Evolutionary conservation across 2,888 invertebrate species (phyloP).

Genomic region (Agrilus cyanescens): DNA sequence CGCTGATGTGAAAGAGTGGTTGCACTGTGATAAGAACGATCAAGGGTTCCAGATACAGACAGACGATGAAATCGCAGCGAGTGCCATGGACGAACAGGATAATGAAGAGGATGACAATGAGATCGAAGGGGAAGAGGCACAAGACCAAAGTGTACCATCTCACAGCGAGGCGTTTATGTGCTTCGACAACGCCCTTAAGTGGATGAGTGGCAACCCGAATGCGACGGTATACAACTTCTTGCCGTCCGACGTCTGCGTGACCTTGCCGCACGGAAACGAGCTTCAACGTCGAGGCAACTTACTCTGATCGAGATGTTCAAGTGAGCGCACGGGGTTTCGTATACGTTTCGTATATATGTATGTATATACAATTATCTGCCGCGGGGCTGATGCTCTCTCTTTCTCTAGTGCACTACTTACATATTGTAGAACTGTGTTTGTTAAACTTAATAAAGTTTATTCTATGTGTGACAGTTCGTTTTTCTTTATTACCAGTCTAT

Average conservation of each 20-base stretch:
- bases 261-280: conserved; percentile 11
- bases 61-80: conserved; percentile 9
- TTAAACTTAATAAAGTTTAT: too few species aligned
- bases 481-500: too few species aligned
- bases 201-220: conserved; percentile 15
- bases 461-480: too few species aligned
- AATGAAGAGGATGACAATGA: conserved; percentile 4
- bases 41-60: conserved; percentile 12
- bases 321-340: background rate
- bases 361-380: too few species aligned
- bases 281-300: conserved; percentile 8
- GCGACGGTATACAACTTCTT: conserved; percentile 9
- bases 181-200: conserved; percentile 13
- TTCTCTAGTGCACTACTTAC: too few species aligned
- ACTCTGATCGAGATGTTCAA: conserved; percentile 1
- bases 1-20: conserved; percentile 11
- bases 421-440: too few species aligned
- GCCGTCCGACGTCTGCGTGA: conserved; percentile 5
- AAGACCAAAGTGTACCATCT: conserved; percentile 10
- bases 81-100: conserved; percentile 7
- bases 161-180: conserved; percentile 12
- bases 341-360: too few species aligned
- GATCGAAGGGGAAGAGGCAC: background rate
- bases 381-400: too few species aligned
- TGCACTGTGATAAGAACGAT: conserved; percentile 12